Evolutionary conservation across 2,113 vertebrate species (phyloP).

Genomic region (Leptodactylus fuscus): DNA sequence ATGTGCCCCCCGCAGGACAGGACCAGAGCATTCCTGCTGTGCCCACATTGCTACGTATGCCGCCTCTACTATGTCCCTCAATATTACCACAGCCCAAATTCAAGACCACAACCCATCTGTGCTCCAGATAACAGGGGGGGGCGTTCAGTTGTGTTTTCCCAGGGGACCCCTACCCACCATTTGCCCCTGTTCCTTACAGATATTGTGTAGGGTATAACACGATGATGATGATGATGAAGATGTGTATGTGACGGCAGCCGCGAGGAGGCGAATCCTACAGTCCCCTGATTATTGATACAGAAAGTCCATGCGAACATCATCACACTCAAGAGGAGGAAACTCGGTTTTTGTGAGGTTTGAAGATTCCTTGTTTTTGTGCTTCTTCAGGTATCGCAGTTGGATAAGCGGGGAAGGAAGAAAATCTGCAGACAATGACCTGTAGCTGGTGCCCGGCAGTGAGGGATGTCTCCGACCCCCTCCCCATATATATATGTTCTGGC

Average conservation of each 20-base stretch:
- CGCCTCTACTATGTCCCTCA: too few relatives aligned
- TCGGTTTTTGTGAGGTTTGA: background rate
- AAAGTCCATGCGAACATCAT: conserved; percentile 7
- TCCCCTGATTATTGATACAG: background rate
- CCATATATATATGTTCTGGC: background rate
- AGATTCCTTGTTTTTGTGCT: background rate
- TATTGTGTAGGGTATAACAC: background rate
- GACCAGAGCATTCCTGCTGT: too few relatives aligned
- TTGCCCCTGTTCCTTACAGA: background rate
- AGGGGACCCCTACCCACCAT: background rate
- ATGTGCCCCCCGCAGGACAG: too few relatives aligned
- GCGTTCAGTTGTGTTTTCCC: background rate
- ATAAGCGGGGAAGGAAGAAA: background rate
- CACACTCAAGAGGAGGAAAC: too few relatives aligned
- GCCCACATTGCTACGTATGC: too few relatives aligned
- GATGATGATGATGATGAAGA: background rate
- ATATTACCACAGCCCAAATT: too few relatives aligned
- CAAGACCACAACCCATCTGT: background rate
- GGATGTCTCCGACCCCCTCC: too few relatives aligned
- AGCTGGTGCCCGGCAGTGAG: background rate
- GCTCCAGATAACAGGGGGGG: background rate
- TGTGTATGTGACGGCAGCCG: too few relatives aligned
- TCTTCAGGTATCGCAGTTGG: background rate
- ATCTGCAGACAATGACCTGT: background rate
- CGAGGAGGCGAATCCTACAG: background rate